Evolutionary conservation across 1,140 invertebrate species (phyloP), one percentile per base, ranked within the genome.

Genomic region (Hypothenemus hampei): DNA sequence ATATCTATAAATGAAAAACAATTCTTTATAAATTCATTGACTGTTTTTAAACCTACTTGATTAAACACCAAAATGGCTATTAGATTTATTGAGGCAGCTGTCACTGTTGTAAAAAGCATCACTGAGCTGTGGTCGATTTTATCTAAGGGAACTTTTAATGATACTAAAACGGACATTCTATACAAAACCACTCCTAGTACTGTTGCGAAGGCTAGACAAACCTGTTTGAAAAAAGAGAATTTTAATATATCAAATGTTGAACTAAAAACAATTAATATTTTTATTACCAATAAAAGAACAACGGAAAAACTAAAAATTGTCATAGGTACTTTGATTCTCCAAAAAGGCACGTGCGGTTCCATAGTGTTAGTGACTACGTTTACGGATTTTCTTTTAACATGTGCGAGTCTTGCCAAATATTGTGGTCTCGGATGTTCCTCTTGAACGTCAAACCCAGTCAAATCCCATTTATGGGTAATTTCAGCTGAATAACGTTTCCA

Each of bases 401-500:
- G 83, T 1, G 85, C 79, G 40, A 94, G 68, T 20, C 86, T 69
- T 21, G 72, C 77, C 50, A 90, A 72, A 70, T 89, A 91, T 66
- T 88, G 82, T 2, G 91, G 91, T 19, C 92, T 71, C 1, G 91
- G 91, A 73, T 93, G 89, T 73, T 95, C 91, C 62, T 91, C 86
- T 65, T 89, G 82, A 29, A 85, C 76, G 75, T 91, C 89, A 66
- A 91, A 93, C 3, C 86, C 86, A 2, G 89, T 90, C 41, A 94
- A 76, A 73, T 92, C 91, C 91, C 91, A 95, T 31, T 86, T 79
- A 72, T 95, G 90, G 1, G 89, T 92, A 64, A 95, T 91, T 74
- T 90, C 86, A 0, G 89, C 86, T 1, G 89, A 88, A 70, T 93
- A 92, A 24, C 93, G 77, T 73, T 97, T 97, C 95, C 95, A 98